These are phyloP conservation scores for Alentia gelatinosa DNA, from an alignment of 2,888 invertebrate species.

Conservation along the genomic window DNA sequence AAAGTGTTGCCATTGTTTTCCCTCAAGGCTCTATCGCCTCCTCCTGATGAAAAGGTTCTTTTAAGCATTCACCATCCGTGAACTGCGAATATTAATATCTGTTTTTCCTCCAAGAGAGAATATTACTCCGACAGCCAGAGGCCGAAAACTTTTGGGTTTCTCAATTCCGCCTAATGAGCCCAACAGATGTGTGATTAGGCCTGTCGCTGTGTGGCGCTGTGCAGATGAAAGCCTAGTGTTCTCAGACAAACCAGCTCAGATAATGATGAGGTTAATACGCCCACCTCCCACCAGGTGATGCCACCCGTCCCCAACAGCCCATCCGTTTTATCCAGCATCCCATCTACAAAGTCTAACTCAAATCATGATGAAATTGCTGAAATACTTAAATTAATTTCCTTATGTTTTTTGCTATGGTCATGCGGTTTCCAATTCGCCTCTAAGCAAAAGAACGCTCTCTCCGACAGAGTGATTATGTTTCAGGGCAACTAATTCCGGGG, in stretches of 20 bases:
- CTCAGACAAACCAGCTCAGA: neutral
- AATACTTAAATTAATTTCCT: neutral
- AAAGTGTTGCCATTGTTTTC: no score
- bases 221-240: neutral
- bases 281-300: neutral
- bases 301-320: neutral
- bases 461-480: neutral
- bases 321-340: neutral
- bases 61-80: no score
- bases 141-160: neutral
- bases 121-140: neutral
- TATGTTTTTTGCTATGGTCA: neutral
- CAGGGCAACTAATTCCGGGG: neutral
- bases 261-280: neutral
- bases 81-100: no score
- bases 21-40: no score
- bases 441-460: neutral
- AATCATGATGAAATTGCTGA: neutral
- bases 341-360: neutral
- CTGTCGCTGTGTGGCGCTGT: neutral
- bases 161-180: slow-evolving; percentile 8
- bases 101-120: neutral
- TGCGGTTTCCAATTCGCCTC: neutral
- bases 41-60: no score
- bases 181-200: neutral